Conservation (phyloP, 2,888 invertebrate species). For the Pasiphila rectangulata region DNA sequence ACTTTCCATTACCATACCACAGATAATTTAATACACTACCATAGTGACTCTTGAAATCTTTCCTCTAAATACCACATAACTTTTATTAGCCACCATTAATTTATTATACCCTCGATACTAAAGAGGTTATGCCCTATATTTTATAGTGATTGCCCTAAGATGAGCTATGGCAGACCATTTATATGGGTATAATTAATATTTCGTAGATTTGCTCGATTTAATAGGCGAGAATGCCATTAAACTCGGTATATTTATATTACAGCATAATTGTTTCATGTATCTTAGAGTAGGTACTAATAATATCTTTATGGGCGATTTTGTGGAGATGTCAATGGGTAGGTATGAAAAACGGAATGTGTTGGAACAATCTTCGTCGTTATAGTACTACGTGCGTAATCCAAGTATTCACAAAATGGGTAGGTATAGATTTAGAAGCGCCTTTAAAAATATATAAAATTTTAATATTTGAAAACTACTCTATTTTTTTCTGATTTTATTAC, state of each 20-base stretch:
- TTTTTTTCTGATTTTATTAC: too few relatives aligned
- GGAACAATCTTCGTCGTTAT: background rate
- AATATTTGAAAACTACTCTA: too few relatives aligned
- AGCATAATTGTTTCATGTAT: too few relatives aligned
- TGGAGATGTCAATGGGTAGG: background rate
- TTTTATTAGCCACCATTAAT: constrained; percentile 18
- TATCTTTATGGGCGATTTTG: too few relatives aligned
- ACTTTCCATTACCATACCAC: background rate
- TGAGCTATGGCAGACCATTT: constrained; percentile 28
- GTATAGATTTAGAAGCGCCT: too few relatives aligned
- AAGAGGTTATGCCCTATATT: constrained; percentile 35
- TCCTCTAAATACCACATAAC: background rate
- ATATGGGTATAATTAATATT: constrained; percentile 12
- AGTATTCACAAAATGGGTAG: too few relatives aligned
- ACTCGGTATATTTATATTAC: too few relatives aligned
- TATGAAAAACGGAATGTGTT: background rate
- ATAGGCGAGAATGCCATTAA: background rate
- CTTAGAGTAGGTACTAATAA: too few relatives aligned
- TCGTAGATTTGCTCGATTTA: background rate
- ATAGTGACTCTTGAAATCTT: background rate
- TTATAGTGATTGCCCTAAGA: constrained; percentile 51
- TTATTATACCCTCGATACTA: constrained; percentile 25
- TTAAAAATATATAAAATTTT: too few relatives aligned
- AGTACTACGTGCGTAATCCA: background rate
- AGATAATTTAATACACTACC: background rate